A percentile compares a stretch with the other conserved stretches of the same genome.
These are phyloP conservation scores for Hydra vulgaris DNA, from an alignment of 30 jellyfish, hydroid and myxozoan species.

Conservation along the genomic window DNA sequence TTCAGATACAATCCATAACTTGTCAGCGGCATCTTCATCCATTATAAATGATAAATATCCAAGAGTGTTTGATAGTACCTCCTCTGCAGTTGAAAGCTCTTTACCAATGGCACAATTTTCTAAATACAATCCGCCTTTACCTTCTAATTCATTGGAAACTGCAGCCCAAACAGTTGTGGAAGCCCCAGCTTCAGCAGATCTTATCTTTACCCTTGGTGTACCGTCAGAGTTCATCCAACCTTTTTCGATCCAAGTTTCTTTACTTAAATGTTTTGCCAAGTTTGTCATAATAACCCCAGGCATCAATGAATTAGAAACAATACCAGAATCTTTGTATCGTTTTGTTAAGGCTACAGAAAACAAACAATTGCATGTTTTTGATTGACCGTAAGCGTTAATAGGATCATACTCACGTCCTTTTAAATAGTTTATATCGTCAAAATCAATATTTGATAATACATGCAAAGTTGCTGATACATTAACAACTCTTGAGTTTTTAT, in stretches of 20 bases:
- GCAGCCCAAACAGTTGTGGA: neutral
- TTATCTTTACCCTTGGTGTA: neutral
- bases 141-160: neutral
- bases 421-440: neutral
- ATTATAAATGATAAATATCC: neutral
- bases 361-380: neutral
- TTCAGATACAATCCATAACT: constrained; percentile 42
- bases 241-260: neutral
- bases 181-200: neutral
- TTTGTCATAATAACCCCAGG: neutral
- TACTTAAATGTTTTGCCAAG: neutral
- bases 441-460: neutral
- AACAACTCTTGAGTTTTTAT: neutral
- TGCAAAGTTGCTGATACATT: neutral
- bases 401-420: neutral
- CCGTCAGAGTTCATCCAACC: neutral
- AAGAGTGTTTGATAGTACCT: neutral
- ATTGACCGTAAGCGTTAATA: neutral
- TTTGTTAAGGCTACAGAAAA: neutral
- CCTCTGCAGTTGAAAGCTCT: neutral
- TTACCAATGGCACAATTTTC: neutral
- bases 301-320: neutral
- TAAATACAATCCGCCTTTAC: neutral
- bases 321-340: neutral
- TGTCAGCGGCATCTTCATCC: constrained; percentile 34